Conservation (phyloP, 2,113 vertebrate species). For the Oncorhynchus kisutch region DNA sequence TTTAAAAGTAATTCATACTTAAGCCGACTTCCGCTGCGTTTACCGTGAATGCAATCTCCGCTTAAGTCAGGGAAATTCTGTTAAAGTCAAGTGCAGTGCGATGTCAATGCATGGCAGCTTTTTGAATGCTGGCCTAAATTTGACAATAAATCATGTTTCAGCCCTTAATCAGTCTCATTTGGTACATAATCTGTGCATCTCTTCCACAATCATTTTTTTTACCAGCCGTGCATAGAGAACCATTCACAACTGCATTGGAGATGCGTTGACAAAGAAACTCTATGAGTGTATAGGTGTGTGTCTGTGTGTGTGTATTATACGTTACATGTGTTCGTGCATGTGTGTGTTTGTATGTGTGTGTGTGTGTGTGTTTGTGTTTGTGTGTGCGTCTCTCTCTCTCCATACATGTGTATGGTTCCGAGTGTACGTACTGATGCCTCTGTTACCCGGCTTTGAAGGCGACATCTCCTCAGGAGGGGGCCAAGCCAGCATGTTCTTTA, state of each 20-base stretch:
- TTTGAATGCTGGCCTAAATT: too few species aligned
- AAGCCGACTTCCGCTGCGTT: too few species aligned
- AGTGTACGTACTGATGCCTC: conserved; percentile 42
- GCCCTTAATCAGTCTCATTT: background rate
- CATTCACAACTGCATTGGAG: conserved; percentile 39
- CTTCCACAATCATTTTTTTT: conserved; percentile 46
- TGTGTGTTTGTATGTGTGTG: background rate
- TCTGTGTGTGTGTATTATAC: background rate
- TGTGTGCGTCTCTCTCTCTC: background rate
- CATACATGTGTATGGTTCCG: conserved; percentile 21
- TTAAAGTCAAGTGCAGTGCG: too few species aligned
- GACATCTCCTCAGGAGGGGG: conserved; percentile 68
- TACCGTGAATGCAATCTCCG: too few species aligned
- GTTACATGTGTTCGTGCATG: background rate
- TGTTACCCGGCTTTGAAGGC: conserved; percentile 54
- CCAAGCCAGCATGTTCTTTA: conserved; percentile 76
- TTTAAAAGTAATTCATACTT: too few species aligned
- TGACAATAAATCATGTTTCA: too few species aligned
- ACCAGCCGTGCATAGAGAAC: conserved; percentile 43
- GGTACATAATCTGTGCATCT: background rate
- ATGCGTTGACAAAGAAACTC: conserved; percentile 35
- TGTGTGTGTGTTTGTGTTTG: background rate
- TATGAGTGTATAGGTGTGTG: background rate
- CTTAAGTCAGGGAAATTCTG: too few species aligned
- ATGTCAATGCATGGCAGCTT: too few species aligned